phyloP scores from a whole-genome alignment of 2,113 vertebrate species.

The Pseudonaja textilis region DNA sequence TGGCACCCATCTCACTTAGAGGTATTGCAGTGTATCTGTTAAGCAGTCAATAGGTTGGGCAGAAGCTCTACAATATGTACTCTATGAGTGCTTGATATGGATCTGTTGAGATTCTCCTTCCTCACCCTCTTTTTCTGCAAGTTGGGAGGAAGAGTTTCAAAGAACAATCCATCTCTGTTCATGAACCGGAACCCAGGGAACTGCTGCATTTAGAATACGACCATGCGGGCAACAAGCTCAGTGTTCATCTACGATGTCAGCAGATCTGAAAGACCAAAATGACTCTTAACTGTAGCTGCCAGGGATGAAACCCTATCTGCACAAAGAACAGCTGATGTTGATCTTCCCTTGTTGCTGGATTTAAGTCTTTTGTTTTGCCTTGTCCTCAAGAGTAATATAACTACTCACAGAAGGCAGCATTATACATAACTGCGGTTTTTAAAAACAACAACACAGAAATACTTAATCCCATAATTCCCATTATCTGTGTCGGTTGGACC shows the following conservation, averaged over 20 bases:
- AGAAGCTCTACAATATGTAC: not conserved
- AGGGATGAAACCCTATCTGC: not conserved
- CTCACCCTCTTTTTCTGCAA: not conserved
- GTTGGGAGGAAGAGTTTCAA: not conserved
- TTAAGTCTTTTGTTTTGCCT: not conserved
- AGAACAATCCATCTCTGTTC: not conserved
- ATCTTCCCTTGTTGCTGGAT: not conserved
- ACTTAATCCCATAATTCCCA: not conserved
- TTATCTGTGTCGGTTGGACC: not conserved
- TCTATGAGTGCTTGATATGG: not conserved
- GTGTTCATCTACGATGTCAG: not conserved
- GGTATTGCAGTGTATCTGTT: not conserved
- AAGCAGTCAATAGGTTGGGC: not conserved
- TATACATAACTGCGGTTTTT: not conserved
- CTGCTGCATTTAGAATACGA: not conserved
- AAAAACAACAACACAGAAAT: not conserved
- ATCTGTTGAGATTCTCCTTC: not conserved
- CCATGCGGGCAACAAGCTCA: not conserved
- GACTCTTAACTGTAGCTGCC: not conserved
- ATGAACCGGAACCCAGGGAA: not conserved
- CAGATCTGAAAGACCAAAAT: not conserved
- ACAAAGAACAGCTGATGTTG: not conserved
- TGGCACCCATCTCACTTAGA: not conserved
- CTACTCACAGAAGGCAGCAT: not conserved
- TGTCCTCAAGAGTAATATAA: not conserved